Evolutionary conservation across 2,113 vertebrate genomes (phyloP).

Genomic region (Pagrus major): DNA sequence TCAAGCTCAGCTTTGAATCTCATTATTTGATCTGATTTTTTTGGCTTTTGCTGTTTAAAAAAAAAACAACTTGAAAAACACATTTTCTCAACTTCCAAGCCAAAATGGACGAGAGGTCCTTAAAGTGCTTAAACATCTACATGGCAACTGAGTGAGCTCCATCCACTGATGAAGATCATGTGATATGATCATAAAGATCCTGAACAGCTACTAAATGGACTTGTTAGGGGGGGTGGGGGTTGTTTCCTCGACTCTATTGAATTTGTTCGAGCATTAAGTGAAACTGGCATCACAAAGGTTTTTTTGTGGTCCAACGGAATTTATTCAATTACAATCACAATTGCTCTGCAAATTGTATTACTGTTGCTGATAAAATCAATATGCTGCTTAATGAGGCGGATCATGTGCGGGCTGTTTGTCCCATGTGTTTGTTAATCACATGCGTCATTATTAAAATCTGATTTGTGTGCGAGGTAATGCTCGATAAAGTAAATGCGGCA

Average conservation of each 20-base stretch:
- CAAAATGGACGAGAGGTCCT: no score
- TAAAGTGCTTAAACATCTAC: background rate
- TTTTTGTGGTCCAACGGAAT: slow-evolving; percentile 20
- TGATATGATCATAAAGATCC: background rate
- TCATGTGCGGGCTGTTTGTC: slow-evolving; percentile 16
- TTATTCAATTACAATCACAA: slow-evolving; percentile 7
- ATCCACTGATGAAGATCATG: background rate
- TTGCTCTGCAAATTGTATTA: slow-evolving; percentile 19
- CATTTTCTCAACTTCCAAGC: no score
- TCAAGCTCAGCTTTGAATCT: no score
- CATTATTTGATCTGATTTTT: no score
- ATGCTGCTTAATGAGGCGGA: slow-evolving; percentile 35
- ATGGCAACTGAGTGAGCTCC: background rate
- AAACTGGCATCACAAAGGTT: slow-evolving; percentile 1
- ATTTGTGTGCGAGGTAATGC: slow-evolving; percentile 11
- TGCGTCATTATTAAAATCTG: background rate
- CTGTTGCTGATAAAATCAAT: slow-evolving; percentile 43
- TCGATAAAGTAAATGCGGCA: background rate
- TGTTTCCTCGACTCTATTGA: background rate
- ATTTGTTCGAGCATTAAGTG: background rate
- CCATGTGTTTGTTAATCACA: slow-evolving; percentile 13
- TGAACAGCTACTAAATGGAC: background rate
- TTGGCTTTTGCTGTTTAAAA: no score
- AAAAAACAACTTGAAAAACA: no score
- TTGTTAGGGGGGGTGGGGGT: no score